phyloP scores from a whole-genome alignment of 2,113 vertebrate genomes.

The Lipophrys pholis region DNA sequence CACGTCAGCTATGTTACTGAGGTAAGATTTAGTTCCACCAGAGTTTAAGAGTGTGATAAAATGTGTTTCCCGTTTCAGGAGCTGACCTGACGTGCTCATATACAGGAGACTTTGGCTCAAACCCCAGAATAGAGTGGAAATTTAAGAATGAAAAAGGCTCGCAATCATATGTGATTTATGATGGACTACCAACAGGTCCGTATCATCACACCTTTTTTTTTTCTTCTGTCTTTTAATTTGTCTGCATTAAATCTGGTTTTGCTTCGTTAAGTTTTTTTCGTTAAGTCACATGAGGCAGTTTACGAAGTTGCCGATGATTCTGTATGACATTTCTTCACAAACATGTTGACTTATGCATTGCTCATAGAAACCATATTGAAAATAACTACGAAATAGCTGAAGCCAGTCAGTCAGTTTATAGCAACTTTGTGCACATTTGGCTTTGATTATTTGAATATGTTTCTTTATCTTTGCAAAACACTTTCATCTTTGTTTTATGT shows the following conservation, averaged over 20 bases:
- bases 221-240: background rate
- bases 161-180: slow-evolving; percentile 68
- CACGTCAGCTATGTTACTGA: too few relatives aligned
- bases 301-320: too few relatives aligned
- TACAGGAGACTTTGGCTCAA: slow-evolving; percentile 74
- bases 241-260: background rate
- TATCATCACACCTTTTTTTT: background rate
- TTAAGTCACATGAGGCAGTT: background rate
- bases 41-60: background rate
- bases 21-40: background rate
- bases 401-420: too few relatives aligned
- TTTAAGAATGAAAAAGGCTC: slow-evolving; percentile 68
- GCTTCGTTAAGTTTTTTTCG: too few relatives aligned
- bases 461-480: background rate
- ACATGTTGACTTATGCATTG: too few relatives aligned
- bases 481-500: background rate
- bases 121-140: slow-evolving; percentile 82
- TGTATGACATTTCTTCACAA: too few relatives aligned
- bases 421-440: too few relatives aligned
- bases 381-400: too few relatives aligned
- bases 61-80: slow-evolving; percentile 61
- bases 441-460: background rate
- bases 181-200: slow-evolving; percentile 72
- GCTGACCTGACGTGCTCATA: slow-evolving; percentile 71
- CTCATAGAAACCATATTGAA: too few relatives aligned